Conservation (phyloP, 2,797 vertebrate species). For the Phataginus tricuspis region DNA sequence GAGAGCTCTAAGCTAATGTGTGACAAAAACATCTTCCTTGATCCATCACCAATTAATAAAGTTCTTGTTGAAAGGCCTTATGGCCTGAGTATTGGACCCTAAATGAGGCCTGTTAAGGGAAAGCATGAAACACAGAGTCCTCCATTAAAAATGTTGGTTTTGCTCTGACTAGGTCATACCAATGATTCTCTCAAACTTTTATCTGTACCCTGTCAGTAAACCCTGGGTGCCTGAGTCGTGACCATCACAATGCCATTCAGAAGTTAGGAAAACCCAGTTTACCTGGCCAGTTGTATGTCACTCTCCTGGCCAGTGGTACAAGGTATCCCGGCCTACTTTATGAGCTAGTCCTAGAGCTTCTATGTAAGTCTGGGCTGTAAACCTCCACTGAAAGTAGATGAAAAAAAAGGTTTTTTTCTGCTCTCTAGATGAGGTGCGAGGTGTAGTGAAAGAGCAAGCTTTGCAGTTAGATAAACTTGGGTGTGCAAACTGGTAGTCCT, state of each 20-base stretch:
- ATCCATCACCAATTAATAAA: background rate
- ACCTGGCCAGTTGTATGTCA: background rate
- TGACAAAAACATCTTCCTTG: background rate
- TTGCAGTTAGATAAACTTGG: background rate
- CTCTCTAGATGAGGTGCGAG: background rate
- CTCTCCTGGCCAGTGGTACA: background rate
- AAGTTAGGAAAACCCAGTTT: background rate
- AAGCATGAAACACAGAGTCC: background rate
- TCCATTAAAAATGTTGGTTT: background rate
- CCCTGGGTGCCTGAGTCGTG: background rate
- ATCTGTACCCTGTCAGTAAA: background rate
- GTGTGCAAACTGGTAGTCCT: background rate
- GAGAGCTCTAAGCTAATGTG: background rate
- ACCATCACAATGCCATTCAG: background rate
- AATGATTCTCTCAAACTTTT: background rate
- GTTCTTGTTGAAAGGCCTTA: conserved; percentile 17
- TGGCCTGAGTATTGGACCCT: background rate
- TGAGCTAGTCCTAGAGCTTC: background rate
- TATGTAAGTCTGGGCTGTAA: background rate
- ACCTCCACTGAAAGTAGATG: background rate
- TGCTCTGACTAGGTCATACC: background rate
- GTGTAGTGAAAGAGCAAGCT: background rate
- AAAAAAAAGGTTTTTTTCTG: background rate
- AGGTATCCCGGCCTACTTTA: background rate
- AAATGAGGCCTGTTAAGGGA: conserved; percentile 5